A percentile compares a stretch with the other conserved stretches of the same genome.
Conservation (phyloP, 2,797 vertebrate species). For the Hypotaenidia okinawae region DNA sequence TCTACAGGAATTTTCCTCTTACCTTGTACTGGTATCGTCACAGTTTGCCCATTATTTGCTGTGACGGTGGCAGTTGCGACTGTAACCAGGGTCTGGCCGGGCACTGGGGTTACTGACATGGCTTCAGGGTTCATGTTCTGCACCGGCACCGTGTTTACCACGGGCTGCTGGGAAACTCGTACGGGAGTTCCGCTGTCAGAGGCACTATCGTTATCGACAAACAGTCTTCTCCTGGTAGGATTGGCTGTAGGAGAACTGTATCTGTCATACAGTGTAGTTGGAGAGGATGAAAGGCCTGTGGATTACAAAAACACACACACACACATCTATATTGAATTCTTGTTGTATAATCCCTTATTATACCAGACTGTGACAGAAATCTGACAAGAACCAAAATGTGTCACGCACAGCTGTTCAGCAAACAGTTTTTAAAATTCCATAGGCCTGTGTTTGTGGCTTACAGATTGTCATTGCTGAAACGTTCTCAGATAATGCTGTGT, state of each 20-base stretch:
- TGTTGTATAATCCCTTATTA: neutral
- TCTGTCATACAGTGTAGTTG: conserved; percentile 83
- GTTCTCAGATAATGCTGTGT: neutral
- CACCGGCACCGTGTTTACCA: conserved; percentile 78
- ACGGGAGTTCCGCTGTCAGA: conserved; percentile 43
- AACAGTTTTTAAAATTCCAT: fast-evolving
- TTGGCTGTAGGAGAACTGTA: conserved; percentile 86
- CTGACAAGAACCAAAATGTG: neutral
- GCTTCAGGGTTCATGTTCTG: conserved; percentile 75
- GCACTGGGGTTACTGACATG: conserved; percentile 81
- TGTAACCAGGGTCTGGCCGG: conserved; percentile 91
- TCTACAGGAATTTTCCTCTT: neutral
- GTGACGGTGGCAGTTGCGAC: conserved; percentile 91
- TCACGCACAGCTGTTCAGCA: neutral
- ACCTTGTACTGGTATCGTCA: conserved; percentile 93
- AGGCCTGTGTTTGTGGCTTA: neutral
- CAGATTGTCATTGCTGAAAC: neutral
- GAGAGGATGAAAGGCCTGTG: conserved; percentile 81
- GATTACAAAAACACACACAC: neutral
- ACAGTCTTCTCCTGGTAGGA: conserved; percentile 82
- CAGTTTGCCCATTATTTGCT: conserved; percentile 90
- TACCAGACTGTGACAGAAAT: neutral
- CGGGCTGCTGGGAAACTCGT: conserved; percentile 69
- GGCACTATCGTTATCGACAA: conserved; percentile 71
- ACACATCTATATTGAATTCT: fast-evolving